These are phyloP conservation scores for Serripes groenlandicus DNA, from an alignment of 2,888 invertebrate species.

Conservation along the genomic window DNA sequence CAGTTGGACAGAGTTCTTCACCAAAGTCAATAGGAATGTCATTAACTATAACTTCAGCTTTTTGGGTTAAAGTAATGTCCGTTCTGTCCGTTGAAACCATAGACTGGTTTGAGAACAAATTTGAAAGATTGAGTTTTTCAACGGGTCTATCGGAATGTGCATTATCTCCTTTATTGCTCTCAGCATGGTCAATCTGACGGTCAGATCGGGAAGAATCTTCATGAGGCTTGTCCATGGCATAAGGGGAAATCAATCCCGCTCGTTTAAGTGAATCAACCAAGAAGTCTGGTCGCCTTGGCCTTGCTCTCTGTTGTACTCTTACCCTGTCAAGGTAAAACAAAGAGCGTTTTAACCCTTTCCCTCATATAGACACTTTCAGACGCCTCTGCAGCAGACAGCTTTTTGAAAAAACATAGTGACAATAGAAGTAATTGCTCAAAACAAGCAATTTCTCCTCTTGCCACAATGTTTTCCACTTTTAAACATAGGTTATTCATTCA, in stretches of 20 bases:
- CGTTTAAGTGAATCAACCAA: constrained; percentile 81
- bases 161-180: not conserved
- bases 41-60: not conserved
- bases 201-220: not conserved
- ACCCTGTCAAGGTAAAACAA: constrained; percentile 4
- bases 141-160: constrained; percentile 1
- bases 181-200: not conserved
- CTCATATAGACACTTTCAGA: too few relatives aligned
- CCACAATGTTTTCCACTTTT: too few relatives aligned
- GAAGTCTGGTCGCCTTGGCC: constrained; percentile 80
- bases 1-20: not conserved
- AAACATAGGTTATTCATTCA: too few relatives aligned
- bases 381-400: too few relatives aligned
- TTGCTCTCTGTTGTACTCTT: constrained; percentile 60
- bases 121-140: constrained; percentile 53
- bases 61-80: not conserved
- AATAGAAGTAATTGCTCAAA: too few relatives aligned
- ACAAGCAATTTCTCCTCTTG: too few relatives aligned
- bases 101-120: constrained; percentile 26
- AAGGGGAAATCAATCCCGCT: constrained; percentile 74
- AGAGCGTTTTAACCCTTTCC: too few relatives aligned
- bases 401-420: too few relatives aligned
- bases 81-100: constrained; percentile 8
- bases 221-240: not conserved
- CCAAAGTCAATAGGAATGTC: not conserved